Evolutionary conservation across 2,888 invertebrate genomes (phyloP), one percentile per base, ranked within the genome.

Genomic region (Athrips mouffetella): DNA sequence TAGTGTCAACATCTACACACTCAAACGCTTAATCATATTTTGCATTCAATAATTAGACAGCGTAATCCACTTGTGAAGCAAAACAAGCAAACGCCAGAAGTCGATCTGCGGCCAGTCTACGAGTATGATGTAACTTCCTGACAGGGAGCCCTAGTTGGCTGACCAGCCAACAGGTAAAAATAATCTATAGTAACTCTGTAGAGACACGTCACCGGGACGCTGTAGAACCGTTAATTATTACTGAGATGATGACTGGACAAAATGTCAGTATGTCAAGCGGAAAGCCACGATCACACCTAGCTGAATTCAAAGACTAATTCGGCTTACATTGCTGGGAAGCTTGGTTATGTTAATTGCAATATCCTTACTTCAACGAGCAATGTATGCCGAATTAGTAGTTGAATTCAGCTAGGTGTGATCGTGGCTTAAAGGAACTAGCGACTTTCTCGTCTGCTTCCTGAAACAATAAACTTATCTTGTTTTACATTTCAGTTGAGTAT

Each of bases 71-170:
- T 40, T 40, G 23, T 15, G 11, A 23, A n/a, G n/a, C n/a, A n/a
- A n/a, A n/a, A 11, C 11, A 33, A 16, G 7, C 33, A 33, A 33
- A 33, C n/a, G 20, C 35, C 35, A 35, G 39, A 45, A 45, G 31
- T 15, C 42, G 31, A 31, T 31, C 44, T 44, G 44, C 20, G 8
- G 44, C 11, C 21, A 44, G 31, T 41, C 41, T 41, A n/a, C n/a
- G n/a, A n/a, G n/a, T n/a, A 23, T 50, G 49, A 50, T 42, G 45
- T 47, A 48, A 51, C 54, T 58, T 60, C 60, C 60, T 56, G 58
- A 49, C 54, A 60, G 60, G 58, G 60, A 66, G 59, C 65, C 67
- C 67, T 65, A 67, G 59, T 70, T 70, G 72, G 70, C 66, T 48
- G 46, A 45, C 13, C 11, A 41, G 53, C 50, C 62, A 62, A 59